Evolutionary conservation across 2,113 vertebrate species (phyloP), one percentile per base, ranked within the genome.

Genomic region (Pipra filicauda): DNA sequence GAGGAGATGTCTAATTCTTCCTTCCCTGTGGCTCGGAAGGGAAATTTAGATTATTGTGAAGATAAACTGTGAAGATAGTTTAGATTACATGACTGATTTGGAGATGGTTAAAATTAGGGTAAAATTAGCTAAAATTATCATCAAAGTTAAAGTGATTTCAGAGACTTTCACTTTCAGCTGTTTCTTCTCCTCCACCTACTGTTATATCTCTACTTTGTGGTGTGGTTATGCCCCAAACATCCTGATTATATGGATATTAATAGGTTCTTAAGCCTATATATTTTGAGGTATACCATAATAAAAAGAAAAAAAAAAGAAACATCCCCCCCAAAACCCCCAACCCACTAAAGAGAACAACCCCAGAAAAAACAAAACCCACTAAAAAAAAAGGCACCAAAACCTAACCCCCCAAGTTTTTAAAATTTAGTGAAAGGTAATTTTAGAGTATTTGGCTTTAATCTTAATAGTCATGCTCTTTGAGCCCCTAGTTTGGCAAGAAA

Each of bases 281-380:
- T 55, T 72, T 26, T 8, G 33, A 69, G 6, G 6, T 27, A 58
- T 37, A 43, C 5, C 9, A n/a, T 5, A 46, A 28, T 15, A 67
- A 55, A 52, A 48, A 61, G 9, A 58, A 44, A 11, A 22, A 57
- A n/a, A 9, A 39, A 48, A 10, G 10, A 4, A 4, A 8, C n/a
- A 39, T 2, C 13, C 2, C 21, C 6, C 15, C 17, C 52, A 7
- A 2, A 4, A 20, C 15, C 4, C n/a, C 14, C 15, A 26, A 37
- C 7, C 24, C 35, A 28, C 17, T 18, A 62, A 62, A 41, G 27
- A 22, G 15, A 65, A 44, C 9, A 66, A 66, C 21, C 12, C 19
- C 11, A 43, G 8, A 72, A 71, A 37, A 6, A 2, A 2, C 4
- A 91, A 85, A 48, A 27, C 3, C 1, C 4, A 44, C 1, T 4